Conservation (phyloP, 1,140 invertebrate genomes). For the Mizuhopecten yessoensis region DNA sequence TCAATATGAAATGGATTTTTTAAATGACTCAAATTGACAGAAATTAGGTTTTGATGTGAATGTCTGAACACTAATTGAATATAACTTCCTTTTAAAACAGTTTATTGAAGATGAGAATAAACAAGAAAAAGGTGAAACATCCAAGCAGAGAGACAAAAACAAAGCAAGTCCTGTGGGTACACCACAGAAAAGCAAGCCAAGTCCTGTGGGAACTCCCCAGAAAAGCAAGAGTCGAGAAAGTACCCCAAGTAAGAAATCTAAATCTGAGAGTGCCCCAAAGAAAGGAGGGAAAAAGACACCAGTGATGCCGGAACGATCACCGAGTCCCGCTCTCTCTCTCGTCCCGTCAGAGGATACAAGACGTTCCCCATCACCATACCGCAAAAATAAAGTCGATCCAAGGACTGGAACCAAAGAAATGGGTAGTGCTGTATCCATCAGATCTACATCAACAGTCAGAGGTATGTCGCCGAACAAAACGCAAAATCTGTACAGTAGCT, state of each 20-base stretch:
- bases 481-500: no score
- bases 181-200: background rate
- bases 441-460: conserved; percentile 62
- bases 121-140: conserved; percentile 52
- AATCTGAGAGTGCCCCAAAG: conserved; percentile 43
- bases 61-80: no score
- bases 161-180: background rate
- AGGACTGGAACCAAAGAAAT: background rate
- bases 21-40: no score
- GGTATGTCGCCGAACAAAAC: background rate
- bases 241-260: conserved; percentile 45
- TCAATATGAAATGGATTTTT: no score
- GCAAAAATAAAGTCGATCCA: conserved; percentile 52
- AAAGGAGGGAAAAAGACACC: background rate
- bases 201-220: background rate
- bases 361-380: conserved; percentile 49
- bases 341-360: conserved; percentile 26
- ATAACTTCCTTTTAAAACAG: background rate
- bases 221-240: conserved; percentile 37
- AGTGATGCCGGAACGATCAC: background rate
- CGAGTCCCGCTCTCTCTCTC: background rate
- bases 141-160: background rate
- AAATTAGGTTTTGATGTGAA: no score
- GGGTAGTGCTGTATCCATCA: conserved; percentile 68
- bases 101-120: conserved; percentile 59